Evolutionary conservation across 2,797 vertebrate genomes (phyloP).

Genomic region (Myotis planiceps): DNA sequence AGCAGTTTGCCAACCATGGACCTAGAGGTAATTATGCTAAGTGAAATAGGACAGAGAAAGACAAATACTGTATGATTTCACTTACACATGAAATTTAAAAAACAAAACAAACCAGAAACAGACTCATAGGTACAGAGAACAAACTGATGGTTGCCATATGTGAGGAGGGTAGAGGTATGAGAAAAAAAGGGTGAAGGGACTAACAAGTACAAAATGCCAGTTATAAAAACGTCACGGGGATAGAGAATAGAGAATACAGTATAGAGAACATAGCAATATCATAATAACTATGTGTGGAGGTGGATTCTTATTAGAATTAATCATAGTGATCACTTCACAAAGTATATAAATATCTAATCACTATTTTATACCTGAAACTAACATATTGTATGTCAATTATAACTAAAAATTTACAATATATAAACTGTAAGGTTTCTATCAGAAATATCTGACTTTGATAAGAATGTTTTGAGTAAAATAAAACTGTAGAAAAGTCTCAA

Average conservation of each 20-base stretch:
- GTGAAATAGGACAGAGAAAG: not conserved
- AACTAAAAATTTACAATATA: not conserved
- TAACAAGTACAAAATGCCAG: not conserved
- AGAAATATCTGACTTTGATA: not conserved
- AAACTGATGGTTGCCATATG: not conserved
- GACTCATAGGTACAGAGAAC: not conserved
- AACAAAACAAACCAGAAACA: not conserved
- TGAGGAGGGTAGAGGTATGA: not conserved
- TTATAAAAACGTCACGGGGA: not conserved
- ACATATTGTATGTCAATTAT: not conserved
- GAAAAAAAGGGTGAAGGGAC: not conserved
- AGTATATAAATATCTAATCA: not conserved
- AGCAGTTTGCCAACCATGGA: too few relatives aligned
- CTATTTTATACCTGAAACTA: not conserved
- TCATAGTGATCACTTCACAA: not conserved
- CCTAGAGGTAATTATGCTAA: not conserved
- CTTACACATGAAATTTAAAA: not conserved
- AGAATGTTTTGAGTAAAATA: slow-evolving; percentile 20
- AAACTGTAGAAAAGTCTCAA: not conserved
- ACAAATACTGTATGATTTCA: not conserved
- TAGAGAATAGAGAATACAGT: too few relatives aligned
- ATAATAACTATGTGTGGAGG: not conserved
- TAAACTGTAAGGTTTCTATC: not conserved
- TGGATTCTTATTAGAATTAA: not conserved
- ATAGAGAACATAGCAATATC: not conserved